Conservation (phyloP, 2,888 invertebrate species). For the Pachycephus smyrnensis region DNA sequence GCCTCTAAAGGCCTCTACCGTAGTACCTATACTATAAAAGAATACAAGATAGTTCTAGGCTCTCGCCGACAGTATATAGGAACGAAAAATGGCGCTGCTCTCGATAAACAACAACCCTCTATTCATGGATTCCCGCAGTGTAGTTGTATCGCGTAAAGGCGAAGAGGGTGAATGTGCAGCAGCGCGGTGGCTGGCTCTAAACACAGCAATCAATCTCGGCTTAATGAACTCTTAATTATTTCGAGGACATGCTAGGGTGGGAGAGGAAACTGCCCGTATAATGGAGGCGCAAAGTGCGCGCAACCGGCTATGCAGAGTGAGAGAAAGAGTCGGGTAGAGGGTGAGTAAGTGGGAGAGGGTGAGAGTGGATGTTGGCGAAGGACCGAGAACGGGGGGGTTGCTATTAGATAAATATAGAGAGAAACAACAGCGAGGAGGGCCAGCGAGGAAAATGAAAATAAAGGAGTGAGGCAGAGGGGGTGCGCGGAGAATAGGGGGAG, state of each 20-base stretch:
- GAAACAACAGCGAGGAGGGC: constrained; percentile 41
- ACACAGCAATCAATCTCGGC: constrained; percentile 64
- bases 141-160: constrained; percentile 11
- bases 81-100: constrained; percentile 33
- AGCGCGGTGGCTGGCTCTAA: constrained; percentile 44
- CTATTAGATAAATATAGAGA: constrained; percentile 63
- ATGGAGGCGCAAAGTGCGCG: constrained; percentile 64
- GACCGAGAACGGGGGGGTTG: constrained; percentile 41
- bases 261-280: constrained; percentile 63
- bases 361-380: constrained; percentile 32
- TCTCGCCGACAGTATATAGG: neutral
- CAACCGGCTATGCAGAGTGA: constrained; percentile 49
- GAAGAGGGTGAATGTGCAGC: constrained; percentile 24
- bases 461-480: neutral
- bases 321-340: constrained; percentile 28
- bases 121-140: constrained; percentile 52
- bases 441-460: constrained; percentile 22
- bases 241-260: constrained; percentile 56
- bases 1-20: constrained; percentile 12
- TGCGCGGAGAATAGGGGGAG: neutral
- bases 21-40: constrained; percentile 10
- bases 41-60: constrained; percentile 3
- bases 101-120: constrained; percentile 55
- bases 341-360: constrained; percentile 16
- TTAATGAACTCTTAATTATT: constrained; percentile 67